These are phyloP conservation scores for Enteromius mattozi DNA, from an alignment of 2,797 vertebrate species.

Conservation along the genomic window DNA sequence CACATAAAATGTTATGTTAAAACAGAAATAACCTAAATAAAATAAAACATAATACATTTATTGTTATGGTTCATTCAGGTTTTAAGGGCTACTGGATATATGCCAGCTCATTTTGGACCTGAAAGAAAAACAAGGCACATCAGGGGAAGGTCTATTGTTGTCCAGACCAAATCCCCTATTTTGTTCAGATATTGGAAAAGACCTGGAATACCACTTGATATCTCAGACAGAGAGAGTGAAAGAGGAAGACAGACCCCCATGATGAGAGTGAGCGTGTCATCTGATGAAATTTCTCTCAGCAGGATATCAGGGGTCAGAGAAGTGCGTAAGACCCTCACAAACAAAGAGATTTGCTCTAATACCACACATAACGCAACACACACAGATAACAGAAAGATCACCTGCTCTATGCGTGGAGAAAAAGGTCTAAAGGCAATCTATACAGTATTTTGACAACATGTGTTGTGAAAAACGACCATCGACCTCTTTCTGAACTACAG, in stretches of 20 bases:
- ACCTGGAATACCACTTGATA: slow-evolving; percentile 29
- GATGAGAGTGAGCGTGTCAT: slow-evolving; percentile 71
- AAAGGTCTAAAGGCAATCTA: slow-evolving; percentile 70
- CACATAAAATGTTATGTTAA: background rate
- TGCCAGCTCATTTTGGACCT: slow-evolving; percentile 12
- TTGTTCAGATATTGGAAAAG: slow-evolving; percentile 49
- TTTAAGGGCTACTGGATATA: slow-evolving; percentile 1
- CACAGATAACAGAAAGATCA: slow-evolving; percentile 43
- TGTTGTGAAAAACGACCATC: slow-evolving; percentile 56
- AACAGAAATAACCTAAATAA: background rate
- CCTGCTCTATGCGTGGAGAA: slow-evolving; percentile 60
- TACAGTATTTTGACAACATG: slow-evolving; percentile 41
- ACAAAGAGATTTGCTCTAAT: slow-evolving; percentile 39
- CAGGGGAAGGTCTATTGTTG: slow-evolving; percentile 23
- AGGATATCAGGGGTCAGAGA: slow-evolving; percentile 76
- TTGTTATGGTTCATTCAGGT: background rate
- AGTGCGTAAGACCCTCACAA: slow-evolving; percentile 58
- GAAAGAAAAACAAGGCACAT: background rate
- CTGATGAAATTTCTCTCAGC: slow-evolving; percentile 80
- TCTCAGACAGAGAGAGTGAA: slow-evolving; percentile 42
- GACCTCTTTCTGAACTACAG: slow-evolving; percentile 42
- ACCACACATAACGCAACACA: slow-evolving; percentile 38
- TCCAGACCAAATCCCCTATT: slow-evolving; percentile 49
- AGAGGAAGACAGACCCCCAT: slow-evolving; percentile 36
- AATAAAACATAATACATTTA: background rate